Evolutionary conservation across 2,888 invertebrate genomes (phyloP), one percentile per base, ranked within the genome.

Genomic region (Sipha maydis): DNA sequence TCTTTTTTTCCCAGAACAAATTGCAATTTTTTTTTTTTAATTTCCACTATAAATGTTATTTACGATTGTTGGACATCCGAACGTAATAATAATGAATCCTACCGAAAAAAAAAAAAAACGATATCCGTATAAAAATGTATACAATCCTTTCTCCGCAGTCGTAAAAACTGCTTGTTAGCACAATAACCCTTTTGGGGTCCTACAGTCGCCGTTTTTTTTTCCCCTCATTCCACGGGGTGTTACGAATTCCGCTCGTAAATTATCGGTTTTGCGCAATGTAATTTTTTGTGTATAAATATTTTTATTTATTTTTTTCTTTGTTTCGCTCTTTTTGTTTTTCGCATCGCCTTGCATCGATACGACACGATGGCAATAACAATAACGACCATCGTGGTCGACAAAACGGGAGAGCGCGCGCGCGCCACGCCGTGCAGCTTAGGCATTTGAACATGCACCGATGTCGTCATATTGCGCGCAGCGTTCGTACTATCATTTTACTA

Each of bases 151-250:
- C 85, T 85, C 80, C 82, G 61, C 80, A 82, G 61, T 82, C 88
- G 88, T 88, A 88, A 86, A n/a, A 86, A 79, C 73, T 85, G 86
- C 86, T 80, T 86, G 86, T 86, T 86, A 86, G 79, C 86, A 80
- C 86, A 80, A 86, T 86, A 79, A 86, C 86, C 86, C 73, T 86
- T 86, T 73, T 56, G 86, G 79, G 73, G 79, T 88, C 31, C 75
- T 76, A 75, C 61, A 54, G 54, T 79, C 79, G 78, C 25, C 38
- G 78, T 34, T 79, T 56, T 79, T 54, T 56, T 71, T 69, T 56
- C 69, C 54, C 21, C n/a, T 11, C 56, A 5, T 48, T n/a, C 79
- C 28, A 25, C 79, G 79, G 86, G 28, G 71, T 56, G 86, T 86
- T 73, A 73, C 78, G 86, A 41, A 86, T 86, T 82, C 75, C 82